Evolutionary conservation across 1,140 invertebrate species (phyloP).

Genomic region (Dreissena rostriformis): DNA sequence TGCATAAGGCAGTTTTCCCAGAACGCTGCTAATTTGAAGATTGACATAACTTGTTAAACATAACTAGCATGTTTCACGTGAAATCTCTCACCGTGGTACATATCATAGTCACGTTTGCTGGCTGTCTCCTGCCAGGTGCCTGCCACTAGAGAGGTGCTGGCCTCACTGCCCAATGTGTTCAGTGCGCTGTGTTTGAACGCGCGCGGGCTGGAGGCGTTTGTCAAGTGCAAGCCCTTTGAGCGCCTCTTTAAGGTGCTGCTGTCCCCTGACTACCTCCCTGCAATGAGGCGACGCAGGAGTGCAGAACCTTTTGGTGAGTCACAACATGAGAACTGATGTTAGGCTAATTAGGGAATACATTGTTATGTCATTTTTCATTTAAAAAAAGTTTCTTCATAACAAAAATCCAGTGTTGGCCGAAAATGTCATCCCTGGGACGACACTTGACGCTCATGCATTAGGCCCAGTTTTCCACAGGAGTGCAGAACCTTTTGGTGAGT

Average conservation of each 20-base stretch:
- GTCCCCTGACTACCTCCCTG: constrained; percentile 91
- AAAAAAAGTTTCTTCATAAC: too few species aligned
- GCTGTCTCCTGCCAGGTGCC: constrained; percentile 85
- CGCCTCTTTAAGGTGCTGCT: constrained; percentile 90
- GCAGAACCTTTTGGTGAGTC: constrained; percentile 88
- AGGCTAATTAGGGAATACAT: too few species aligned
- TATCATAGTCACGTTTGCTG: background rate
- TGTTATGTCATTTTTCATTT: too few species aligned
- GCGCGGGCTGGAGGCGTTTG: constrained; percentile 91
- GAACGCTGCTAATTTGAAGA: too few species aligned
- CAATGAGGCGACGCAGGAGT: constrained; percentile 91
- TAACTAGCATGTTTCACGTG: too few species aligned
- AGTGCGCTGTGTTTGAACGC: constrained; percentile 94
- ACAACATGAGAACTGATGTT: background rate
- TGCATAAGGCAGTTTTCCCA: too few species aligned
- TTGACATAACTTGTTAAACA: too few species aligned
- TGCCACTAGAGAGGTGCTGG: constrained; percentile 93
- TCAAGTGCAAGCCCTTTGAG: constrained; percentile 92
- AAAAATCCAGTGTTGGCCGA: too few species aligned
- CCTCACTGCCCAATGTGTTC: constrained; percentile 95
- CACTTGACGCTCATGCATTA: too few species aligned
- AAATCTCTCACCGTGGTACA: background rate
- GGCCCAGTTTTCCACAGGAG: constrained; percentile 85
- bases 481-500: constrained; percentile 89
- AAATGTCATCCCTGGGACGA: too few species aligned